Base-by-base conservation (phyloP, 2,888 invertebrate genomes). In the Andrena trimmerana region DNA sequence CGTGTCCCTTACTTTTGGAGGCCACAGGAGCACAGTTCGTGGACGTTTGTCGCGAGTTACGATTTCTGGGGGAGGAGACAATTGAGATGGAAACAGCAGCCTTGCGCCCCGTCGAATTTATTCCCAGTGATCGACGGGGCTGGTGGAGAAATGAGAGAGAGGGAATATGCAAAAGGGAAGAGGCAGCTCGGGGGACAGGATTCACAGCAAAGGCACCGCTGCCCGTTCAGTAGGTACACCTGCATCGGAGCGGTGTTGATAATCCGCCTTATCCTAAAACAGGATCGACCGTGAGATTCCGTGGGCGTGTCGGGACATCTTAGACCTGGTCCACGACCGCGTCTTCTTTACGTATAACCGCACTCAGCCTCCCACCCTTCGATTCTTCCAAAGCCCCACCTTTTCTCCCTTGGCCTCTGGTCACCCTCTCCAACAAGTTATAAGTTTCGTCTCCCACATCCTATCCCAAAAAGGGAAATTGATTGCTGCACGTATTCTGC, bases 201-300 rank as follows among this genome's bases (percentile, higher is more conserved):
- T 60, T 33, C 8, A 27, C 48, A 68, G 81, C 52, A 75, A 80
- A 71, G 71, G 68, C 42, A 70, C 75, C 71, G 76, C 77, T 33
- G 73, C 24, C 65, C 50, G 65, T 68, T 72, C 36, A 20, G 20
- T 50, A 7, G 63, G 66, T 59, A 86, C 81, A 89, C 85, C 87
- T 87, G 88, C 87, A 72, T 72, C 65, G 20, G 50, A 59, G 68
- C 69, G 75, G 71, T 72, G 80, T 82, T 84, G 83, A 87, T 90
- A 90, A 90, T 90, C 86, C 89, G 79, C 86, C 86, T 90, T 90
- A 87, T 90, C 90, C 90, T 81, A 69, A 82, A 86, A 84, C 84
- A 88, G 83, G 81, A 90, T 89, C 87, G 81, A 72, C 65, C 60
- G 71, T 48, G 65, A 74, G 76, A 83, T 83, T 62, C 77, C 48